Base-by-base conservation (phyloP, 2,113 vertebrate genomes). In the Sporophila hypoxantha region DNA sequence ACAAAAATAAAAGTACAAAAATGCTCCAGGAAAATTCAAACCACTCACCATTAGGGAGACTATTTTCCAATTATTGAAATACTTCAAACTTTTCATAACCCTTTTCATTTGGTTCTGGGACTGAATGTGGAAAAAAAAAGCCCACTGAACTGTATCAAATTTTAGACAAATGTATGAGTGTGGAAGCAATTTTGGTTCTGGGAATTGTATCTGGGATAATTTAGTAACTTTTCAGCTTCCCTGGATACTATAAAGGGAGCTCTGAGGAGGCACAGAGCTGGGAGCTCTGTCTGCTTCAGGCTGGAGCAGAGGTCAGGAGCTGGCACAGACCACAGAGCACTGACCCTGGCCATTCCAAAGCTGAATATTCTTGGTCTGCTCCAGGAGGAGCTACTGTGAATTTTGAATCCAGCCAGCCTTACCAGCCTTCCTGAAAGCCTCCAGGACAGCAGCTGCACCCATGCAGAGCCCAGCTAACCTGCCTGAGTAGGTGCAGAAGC, bases 1-100 rank as follows among this genome's bases (percentile, higher is more conserved):
- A 90, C 22, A 61, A 86, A 95, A 95, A 92, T 60, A 91, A 44
- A 83, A 93, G 42, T 52, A 70, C 26, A 65, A 19, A 49, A 85
- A 39, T 12, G 41, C 21, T 85, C 53, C 59, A 60, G 59, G 73
- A 65, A 81, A 90, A 77, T 86, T 91, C 46, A 79, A 73, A 83
- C 61, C 75, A 53, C 29, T 76, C 22, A 57, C 20, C 29, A 18
- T 74, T n/a, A 73, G 25, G 52, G 49, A 74, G 25, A 55, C 32
- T 1, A 0, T 22, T 90, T 76, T 78, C 59, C 32, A 44, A 39
- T 77, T 67, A 62, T 2, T 32, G 4, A 57, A 87, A 77, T 59
- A 59, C 30, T 73, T 80, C 7, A 66, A 69, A 80, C 37, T 84
- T 89, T 55, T 87, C 25, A 66, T 79, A 86, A 68, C 8, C 14